These are phyloP conservation scores for Chiridota heheva DNA, from an alignment of 35 echinoderm and acorn worm species.

Conservation along the genomic window DNA sequence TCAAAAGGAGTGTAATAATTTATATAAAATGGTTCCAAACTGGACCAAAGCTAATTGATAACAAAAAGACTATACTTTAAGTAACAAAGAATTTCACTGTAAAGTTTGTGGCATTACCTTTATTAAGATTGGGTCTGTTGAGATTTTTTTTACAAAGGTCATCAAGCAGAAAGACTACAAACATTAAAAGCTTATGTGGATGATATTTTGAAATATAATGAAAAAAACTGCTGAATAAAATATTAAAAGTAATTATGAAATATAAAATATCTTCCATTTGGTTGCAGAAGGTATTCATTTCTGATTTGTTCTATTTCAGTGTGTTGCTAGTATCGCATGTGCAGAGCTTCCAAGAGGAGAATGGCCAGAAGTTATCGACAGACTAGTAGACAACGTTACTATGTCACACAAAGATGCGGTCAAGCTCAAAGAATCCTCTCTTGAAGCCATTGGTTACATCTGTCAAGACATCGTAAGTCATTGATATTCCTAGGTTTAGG, in stretches of 20 bases:
- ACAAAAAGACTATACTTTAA: no score
- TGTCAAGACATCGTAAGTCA: constrained; percentile 97
- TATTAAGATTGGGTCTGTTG: no score
- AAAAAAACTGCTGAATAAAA: not conserved
- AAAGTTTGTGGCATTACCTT: no score
- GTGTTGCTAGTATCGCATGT: constrained; percentile 92
- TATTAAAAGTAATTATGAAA: not conserved
- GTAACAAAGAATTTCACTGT: no score
- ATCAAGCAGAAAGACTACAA: no score
- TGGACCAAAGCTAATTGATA: no score
- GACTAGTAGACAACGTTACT: constrained; percentile 72
- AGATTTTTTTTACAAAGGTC: no score
- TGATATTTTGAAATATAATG: not conserved
- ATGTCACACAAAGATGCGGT: constrained; percentile 11
- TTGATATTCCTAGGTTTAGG: not conserved
- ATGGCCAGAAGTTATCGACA: constrained; percentile 77
- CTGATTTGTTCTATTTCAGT: constrained; percentile 40
- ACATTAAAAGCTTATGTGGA: no score
- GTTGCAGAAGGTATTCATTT: no score
- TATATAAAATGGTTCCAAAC: no score
- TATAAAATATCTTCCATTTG: not conserved
- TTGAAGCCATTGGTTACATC: constrained; percentile 98
- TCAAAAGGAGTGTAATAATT: no score
- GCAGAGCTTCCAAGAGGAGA: constrained; percentile 66
- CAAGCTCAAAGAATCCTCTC: constrained; percentile 64